Conservation (phyloP, 2,888 invertebrate species). For the Morpho achilles region DNA sequence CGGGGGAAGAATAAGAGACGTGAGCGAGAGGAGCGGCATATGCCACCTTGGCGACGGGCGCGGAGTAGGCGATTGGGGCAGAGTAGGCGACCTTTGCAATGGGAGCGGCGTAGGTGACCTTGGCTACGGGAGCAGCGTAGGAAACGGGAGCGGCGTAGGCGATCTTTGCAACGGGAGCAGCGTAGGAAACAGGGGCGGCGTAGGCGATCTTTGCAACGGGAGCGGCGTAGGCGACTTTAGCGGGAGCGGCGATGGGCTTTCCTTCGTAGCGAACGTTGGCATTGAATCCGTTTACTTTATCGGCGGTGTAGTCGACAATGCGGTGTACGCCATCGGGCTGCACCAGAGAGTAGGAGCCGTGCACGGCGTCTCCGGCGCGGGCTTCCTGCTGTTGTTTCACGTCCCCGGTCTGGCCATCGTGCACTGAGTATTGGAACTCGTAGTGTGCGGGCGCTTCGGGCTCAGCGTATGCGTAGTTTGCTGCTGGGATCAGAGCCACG, state of each 20-base stretch:
- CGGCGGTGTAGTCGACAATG: conserved; percentile 68
- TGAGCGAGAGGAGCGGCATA: conserved; percentile 41
- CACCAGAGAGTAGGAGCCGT: conserved; percentile 68
- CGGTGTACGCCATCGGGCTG: conserved; percentile 69
- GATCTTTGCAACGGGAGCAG: conserved; percentile 26
- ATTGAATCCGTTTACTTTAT: conserved; percentile 65
- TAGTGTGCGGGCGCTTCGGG: conserved; percentile 60
- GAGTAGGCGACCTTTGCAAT: background rate
- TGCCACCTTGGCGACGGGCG: conserved; percentile 37
- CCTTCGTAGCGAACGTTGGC: conserved; percentile 63
- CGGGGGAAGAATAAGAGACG: conserved; percentile 56
- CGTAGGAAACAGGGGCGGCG: conserved; percentile 35
- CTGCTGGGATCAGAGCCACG: conserved; percentile 37
- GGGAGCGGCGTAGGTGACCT: conserved; percentile 30
- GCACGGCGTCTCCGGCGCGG: conserved; percentile 62
- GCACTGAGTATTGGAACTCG: conserved; percentile 66
- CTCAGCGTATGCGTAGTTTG: conserved; percentile 54
- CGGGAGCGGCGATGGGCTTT: conserved; percentile 29
- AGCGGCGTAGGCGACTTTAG: conserved; percentile 29
- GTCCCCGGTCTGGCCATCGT: conserved; percentile 66
- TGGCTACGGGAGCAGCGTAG: conserved; percentile 29
- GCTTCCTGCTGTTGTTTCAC: conserved; percentile 68
- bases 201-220: conserved; percentile 58
- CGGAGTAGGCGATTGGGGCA: conserved; percentile 7
- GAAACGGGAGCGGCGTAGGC: conserved; percentile 25